Conservation (phyloP, 2,888 invertebrate genomes). For the Busseola fusca region DNA sequence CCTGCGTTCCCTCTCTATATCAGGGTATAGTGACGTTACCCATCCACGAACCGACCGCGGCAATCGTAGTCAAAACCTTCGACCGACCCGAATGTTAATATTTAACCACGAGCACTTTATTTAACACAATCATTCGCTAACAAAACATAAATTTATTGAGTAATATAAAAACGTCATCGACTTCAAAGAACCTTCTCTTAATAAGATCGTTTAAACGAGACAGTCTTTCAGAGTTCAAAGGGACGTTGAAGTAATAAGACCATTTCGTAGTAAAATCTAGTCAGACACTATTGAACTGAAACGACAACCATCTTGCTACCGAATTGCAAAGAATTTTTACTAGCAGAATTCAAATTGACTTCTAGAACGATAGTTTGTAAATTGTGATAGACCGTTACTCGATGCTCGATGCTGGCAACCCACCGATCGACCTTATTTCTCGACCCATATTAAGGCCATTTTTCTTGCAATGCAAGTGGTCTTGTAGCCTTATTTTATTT, state of each 20-base stretch:
- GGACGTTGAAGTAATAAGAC: background rate
- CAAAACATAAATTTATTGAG: background rate
- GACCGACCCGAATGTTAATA: background rate
- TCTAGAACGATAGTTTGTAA: constrained; percentile 35
- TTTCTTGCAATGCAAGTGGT: constrained; percentile 37
- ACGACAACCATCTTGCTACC: background rate
- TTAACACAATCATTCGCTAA: background rate
- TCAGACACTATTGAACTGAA: background rate
- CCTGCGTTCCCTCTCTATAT: no score
- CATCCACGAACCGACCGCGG: background rate
- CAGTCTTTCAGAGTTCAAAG: background rate
- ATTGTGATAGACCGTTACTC: constrained; percentile 37
- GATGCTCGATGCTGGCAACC: constrained; percentile 20
- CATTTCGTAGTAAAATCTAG: background rate
- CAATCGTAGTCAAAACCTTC: background rate
- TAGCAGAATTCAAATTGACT: constrained; percentile 45
- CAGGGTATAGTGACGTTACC: no score
- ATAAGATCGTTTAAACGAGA: background rate
- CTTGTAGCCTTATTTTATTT: constrained; percentile 16
- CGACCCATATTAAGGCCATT: constrained; percentile 42
- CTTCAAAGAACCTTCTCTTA: background rate
- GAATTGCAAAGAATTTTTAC: constrained; percentile 26
- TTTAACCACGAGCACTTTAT: background rate
- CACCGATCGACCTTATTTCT: constrained; percentile 55
- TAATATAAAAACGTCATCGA: background rate